phyloP scores from a whole-genome alignment of 2,888 invertebrate genomes.

The Brenthis hecate region DNA sequence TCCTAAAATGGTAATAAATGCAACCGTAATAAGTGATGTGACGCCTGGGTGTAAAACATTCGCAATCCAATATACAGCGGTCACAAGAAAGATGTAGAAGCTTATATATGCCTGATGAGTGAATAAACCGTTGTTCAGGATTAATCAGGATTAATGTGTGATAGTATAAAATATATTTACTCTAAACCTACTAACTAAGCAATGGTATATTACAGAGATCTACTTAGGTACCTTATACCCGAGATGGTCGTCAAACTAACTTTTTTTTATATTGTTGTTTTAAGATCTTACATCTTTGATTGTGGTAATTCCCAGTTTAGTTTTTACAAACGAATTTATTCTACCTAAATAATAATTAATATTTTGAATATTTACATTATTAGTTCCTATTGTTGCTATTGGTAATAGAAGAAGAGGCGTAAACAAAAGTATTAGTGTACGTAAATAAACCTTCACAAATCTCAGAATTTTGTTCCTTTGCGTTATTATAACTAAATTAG shows the following conservation, averaged over 20 bases:
- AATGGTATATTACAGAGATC: too few species aligned
- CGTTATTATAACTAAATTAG: conserved; percentile 57
- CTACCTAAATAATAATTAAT: background rate
- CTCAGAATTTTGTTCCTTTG: conserved; percentile 49
- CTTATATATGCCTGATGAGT: conserved; percentile 46
- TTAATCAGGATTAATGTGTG: too few species aligned
- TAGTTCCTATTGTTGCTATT: conserved; percentile 50
- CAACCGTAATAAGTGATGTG: conserved; percentile 55
- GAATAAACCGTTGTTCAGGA: too few species aligned
- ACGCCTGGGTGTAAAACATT: conserved; percentile 60
- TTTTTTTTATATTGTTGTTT: background rate
- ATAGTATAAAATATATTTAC: too few species aligned
- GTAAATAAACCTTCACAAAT: conserved; percentile 61
- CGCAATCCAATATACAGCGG: conserved; percentile 54
- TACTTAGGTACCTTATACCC: too few species aligned
- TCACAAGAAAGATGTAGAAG: conserved; percentile 60
- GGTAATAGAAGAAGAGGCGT: conserved; percentile 60
- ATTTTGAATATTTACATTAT: conserved; percentile 50
- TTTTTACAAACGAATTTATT: too few species aligned
- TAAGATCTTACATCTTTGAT: background rate
- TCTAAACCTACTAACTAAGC: too few species aligned
- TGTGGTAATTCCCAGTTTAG: too few species aligned
- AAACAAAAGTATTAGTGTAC: conserved; percentile 51
- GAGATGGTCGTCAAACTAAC: too few species aligned
- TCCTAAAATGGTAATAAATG: conserved; percentile 51